phyloP scores from a whole-genome alignment of 1,140 invertebrate species.

The Drosophila lowei region DNA sequence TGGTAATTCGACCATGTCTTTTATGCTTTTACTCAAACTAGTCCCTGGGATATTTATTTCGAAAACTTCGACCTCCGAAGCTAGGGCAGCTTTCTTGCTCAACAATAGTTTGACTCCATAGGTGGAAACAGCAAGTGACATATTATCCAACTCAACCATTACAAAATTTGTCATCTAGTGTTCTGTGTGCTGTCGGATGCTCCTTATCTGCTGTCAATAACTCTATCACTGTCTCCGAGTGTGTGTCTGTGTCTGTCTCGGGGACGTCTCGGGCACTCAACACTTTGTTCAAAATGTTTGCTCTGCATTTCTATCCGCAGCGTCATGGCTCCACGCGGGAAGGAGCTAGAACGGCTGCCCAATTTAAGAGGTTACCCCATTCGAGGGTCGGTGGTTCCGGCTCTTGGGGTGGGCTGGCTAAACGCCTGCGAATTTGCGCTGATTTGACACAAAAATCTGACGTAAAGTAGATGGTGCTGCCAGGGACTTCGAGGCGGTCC shows the following conservation, averaged over 20 bases:
- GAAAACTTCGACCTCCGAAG: no score
- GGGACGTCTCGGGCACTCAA: slow-evolving; percentile 45
- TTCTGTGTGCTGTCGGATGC: no score
- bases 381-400: slow-evolving; percentile 18
- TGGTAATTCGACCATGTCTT: no score
- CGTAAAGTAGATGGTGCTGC: slow-evolving; percentile 36
- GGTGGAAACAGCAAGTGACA: no score
- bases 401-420: slow-evolving; percentile 21
- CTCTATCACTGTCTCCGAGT: slow-evolving; percentile 13
- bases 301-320: slow-evolving; percentile 51
- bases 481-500: slow-evolving; percentile 11
- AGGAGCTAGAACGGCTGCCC: slow-evolving; percentile 6
- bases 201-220: slow-evolving; percentile 19
- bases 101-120: no score
- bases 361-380: slow-evolving; percentile 18
- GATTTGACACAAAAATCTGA: slow-evolving; percentile 79
- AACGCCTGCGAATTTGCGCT: slow-evolving; percentile 69
- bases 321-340: not conserved
- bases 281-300: slow-evolving; percentile 65
- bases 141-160: no score
- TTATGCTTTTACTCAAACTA: no score
- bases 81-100: no score
- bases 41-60: no score
- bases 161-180: no score
- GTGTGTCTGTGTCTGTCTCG: slow-evolving; percentile 17